A percentile compares a stretch with the other conserved stretches of the same genome.
phyloP scores from a whole-genome alignment of 2,113 vertebrate species.

The Xerus inauris region DNA sequence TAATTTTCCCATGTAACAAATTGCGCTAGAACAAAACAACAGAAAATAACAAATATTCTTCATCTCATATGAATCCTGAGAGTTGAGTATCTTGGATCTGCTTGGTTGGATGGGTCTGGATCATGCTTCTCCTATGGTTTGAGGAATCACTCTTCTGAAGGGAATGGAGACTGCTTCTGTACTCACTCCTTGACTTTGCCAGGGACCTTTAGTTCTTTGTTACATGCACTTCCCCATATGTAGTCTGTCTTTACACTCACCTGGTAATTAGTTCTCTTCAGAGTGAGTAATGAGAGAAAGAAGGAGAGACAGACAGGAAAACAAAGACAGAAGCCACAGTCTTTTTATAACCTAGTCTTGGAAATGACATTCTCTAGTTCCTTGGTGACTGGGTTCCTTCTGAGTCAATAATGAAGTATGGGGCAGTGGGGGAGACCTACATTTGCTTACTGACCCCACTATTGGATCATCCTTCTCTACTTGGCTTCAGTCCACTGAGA shows the following conservation, averaged over 20 bases:
- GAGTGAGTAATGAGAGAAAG: no score
- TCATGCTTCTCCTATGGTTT: background rate
- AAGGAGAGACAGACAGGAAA: no score
- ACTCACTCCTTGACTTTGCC: background rate
- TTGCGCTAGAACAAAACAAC: background rate
- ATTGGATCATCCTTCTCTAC: no score
- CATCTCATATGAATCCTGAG: no score
- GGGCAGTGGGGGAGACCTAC: no score
- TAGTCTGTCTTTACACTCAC: background rate
- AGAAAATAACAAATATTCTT: background rate
- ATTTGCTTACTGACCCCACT: background rate
- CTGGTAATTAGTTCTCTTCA: background rate
- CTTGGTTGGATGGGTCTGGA: background rate
- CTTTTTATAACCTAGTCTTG: background rate
- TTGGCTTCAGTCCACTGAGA: accelerated
- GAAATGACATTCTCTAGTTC: no score
- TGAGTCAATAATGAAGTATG: no score
- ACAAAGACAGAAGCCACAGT: background rate
- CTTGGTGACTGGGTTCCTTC: no score
- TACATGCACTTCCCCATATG: no score
- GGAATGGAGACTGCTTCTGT: background rate
- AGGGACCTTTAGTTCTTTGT: no score
- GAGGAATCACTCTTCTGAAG: background rate
- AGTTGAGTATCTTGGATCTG: no score
- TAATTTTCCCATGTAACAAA: background rate